Evolutionary conservation across 2,113 vertebrate species (phyloP), one percentile per base, ranked within the genome.

Genomic region (Alethe diademata): DNA sequence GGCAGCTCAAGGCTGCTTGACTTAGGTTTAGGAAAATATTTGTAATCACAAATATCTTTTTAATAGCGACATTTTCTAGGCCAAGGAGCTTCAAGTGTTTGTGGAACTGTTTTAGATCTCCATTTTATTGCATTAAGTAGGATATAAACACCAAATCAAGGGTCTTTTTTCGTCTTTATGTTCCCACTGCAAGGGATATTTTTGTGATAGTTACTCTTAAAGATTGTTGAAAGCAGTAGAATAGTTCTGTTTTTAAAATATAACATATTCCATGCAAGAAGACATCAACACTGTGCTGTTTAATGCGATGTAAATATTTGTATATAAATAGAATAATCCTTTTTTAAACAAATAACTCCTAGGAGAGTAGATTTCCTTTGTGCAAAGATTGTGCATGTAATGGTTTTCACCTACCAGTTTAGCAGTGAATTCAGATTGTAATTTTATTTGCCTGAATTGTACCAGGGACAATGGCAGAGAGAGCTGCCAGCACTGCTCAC

Each of bases 261-360:
- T 3, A 62, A 54, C 25, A 4, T 74, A 43, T 86, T 93, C 43
- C 7, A 23, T 61, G 40, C 60, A 81, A 54, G 72, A 67, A 61
- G 56, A 84, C 29, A 71, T 81, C 47, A 80, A 26, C 23, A 14
- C 9, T 24, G 14, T 43, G 87, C 54, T 75, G 23, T 61, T 94
- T 40, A 62, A 14, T 33, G 19, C 82, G 45, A 14, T 84, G 82
- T 84, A 95, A 96, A 97, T 93, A 92, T 94, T 95, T 93, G 57
- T 84, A 2, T 81, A 72, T 92, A 84, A 88, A 93, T 57, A 78
- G 29, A 73, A 83, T 48, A 79, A 76, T 71, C 33, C 47, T 62
- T 87, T 87, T 78, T 71, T 62, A 82, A 94, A 88, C 54, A 95
- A 95, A 54, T 70, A 90, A 19, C 58, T 89, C 50, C 0, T 3